Evolutionary conservation across 1,140 invertebrate species (phyloP), one percentile per base, ranked within the genome.

Genomic region (Lepidurus arcticus): DNA sequence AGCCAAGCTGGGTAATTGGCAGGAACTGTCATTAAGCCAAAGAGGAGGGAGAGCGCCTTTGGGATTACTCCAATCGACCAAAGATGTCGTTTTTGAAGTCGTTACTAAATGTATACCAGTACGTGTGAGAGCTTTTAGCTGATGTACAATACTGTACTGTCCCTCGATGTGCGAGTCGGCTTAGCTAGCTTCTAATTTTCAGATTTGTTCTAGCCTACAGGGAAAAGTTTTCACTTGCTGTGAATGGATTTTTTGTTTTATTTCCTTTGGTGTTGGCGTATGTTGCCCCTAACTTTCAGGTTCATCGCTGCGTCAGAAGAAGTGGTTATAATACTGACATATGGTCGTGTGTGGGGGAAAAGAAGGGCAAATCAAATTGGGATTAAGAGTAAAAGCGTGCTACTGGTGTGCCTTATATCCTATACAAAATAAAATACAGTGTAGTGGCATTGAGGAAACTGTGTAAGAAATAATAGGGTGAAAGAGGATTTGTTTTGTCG

Each of bases 311-410:
- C 53, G 53, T 65, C 53, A 16, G 53, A 4, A 65, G 53, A 21
- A 21, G 9, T 21, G 53, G 16, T n/a, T 21, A 7, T 65, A 65
- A 65, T 65, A 65, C 9, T 65, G 53, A 65, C 53, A 65, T 65
- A 65, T 65, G 53, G 53, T 8, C 8, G 0, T 65, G 53, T 65
- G 16, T 21, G n/a, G 53, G 21, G 21, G 21, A 21, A 65, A 65
- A 11, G 53, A 65, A 21, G 53, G 53, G 53, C 21, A 65, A 65
- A 65, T 65, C 53, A 65, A 65, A 65, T n/a, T 65, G 53, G 53
- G 53, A 65, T 65, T 9, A 34, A 65, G 53, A 65, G 53, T 4
- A 65, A 4, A 65, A 65, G 53, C 53, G 53, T 21, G 13, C 21
- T 9, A 0, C n/a, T 65, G 53, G 9, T 65, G 8, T 9, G 16